phyloP scores from a whole-genome alignment of 2,888 invertebrate genomes.

The Drosophila pseudotalamancana region DNA sequence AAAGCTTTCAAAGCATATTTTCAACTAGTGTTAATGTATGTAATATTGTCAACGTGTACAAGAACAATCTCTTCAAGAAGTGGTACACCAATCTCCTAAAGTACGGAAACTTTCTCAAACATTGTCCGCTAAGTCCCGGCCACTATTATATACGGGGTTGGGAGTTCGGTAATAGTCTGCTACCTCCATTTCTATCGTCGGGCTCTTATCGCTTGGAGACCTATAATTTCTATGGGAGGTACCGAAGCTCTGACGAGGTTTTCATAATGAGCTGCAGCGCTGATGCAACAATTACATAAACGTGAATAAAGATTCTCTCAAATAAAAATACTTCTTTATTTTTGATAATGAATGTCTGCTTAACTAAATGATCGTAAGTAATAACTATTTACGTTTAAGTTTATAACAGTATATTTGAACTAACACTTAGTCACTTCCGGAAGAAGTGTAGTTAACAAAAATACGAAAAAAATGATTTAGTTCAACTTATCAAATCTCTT shows the following conservation, averaged over 20 bases:
- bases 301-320: neutral
- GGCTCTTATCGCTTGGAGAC: slow-evolving; percentile 51
- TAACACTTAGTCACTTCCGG: no score
- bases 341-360: no score
- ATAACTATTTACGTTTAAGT: no score
- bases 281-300: neutral
- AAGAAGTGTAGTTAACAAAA: no score
- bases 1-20: slow-evolving; percentile 61
- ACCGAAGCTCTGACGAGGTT: slow-evolving; percentile 16
- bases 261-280: slow-evolving; percentile 6
- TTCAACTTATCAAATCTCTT: no score
- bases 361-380: no score
- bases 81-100: slow-evolving; percentile 56
- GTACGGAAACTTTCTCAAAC: slow-evolving; percentile 58
- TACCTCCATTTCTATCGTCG: slow-evolving; percentile 51
- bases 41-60: slow-evolving; percentile 44
- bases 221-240: slow-evolving; percentile 43
- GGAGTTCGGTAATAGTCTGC: slow-evolving; percentile 35
- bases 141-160: slow-evolving; percentile 49
- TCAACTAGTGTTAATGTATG: slow-evolving; percentile 62
- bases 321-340: no score
- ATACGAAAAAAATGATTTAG: no score
- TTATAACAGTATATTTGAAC: no score
- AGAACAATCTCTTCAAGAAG: slow-evolving; percentile 48
- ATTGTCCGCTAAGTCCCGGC: slow-evolving; percentile 48